Conservation (phyloP, 2,888 invertebrate species). For the Mycalesis mineus region DNA sequence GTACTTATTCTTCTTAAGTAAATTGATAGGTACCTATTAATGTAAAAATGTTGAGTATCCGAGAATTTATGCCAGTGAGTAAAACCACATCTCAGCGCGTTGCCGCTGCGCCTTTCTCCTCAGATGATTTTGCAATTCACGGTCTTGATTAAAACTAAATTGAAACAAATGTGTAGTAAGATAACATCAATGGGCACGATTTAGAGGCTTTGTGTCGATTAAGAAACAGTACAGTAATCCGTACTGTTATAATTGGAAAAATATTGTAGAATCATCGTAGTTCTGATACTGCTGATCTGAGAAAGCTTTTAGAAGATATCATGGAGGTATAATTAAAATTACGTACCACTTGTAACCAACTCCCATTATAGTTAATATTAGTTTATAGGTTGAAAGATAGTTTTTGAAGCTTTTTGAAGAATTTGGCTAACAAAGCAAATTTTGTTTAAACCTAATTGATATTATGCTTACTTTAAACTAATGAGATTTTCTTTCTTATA, state of each 20-base stretch:
- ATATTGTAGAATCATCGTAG: slow-evolving; percentile 9
- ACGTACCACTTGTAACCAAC: too few relatives aligned
- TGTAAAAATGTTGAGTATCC: too few relatives aligned
- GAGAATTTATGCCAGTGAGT: not conserved
- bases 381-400: too few relatives aligned
- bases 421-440: too few relatives aligned
- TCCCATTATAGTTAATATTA: too few relatives aligned
- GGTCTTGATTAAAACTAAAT: slow-evolving; percentile 44
- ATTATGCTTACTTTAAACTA: too few relatives aligned
- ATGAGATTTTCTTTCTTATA: too few relatives aligned
- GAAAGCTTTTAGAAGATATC: not conserved
- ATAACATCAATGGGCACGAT: slow-evolving; percentile 39
- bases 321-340: too few relatives aligned
- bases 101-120: slow-evolving; percentile 8
- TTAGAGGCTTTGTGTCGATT: slow-evolving; percentile 35
- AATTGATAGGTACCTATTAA: too few relatives aligned
- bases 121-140: slow-evolving; percentile 40
- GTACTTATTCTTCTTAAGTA: too few relatives aligned
- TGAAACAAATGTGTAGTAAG: slow-evolving; percentile 35
- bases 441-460: too few relatives aligned
- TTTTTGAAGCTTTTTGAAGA: too few relatives aligned
- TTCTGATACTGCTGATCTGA: not conserved
- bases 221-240: slow-evolving; percentile 20
- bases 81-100: not conserved
- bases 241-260: slow-evolving; percentile 22